Conservation (phyloP, 2,797 vertebrate species). For the Myotis myotis region DNA sequence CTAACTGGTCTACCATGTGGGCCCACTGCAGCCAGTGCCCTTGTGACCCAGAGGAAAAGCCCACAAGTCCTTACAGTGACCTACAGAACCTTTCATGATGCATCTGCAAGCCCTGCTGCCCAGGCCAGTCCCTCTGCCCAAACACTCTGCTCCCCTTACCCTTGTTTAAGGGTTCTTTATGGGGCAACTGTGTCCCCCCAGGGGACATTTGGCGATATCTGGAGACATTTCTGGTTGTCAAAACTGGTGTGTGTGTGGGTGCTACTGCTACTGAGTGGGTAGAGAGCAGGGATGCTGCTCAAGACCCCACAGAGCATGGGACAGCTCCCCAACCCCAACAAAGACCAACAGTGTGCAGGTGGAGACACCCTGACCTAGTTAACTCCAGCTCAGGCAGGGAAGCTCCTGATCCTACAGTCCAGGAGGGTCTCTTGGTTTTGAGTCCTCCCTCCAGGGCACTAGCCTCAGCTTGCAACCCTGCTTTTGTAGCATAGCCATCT, state of each 20-base stretch:
- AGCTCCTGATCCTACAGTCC: neutral
- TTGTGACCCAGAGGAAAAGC: neutral
- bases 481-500: neutral
- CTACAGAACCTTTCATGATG: accelerated
- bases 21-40: neutral
- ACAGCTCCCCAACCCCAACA: neutral
- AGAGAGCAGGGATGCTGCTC: neutral
- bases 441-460: neutral
- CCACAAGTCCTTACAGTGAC: neutral
- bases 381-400: neutral
- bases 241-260: neutral
- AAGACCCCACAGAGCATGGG: neutral
- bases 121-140: neutral
- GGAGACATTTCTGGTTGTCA: neutral
- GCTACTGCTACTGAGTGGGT: neutral
- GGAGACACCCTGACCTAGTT: neutral
- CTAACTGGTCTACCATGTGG: neutral
- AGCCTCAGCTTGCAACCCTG: neutral
- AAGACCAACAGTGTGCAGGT: neutral
- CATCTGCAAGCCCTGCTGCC: neutral
- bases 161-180: neutral
- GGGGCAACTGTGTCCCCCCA: neutral
- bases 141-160: neutral
- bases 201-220: neutral
- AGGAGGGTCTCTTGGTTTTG: neutral